phyloP scores from a whole-genome alignment of 2,797 vertebrate genomes.

The Arnoldichthys spilopterus region DNA sequence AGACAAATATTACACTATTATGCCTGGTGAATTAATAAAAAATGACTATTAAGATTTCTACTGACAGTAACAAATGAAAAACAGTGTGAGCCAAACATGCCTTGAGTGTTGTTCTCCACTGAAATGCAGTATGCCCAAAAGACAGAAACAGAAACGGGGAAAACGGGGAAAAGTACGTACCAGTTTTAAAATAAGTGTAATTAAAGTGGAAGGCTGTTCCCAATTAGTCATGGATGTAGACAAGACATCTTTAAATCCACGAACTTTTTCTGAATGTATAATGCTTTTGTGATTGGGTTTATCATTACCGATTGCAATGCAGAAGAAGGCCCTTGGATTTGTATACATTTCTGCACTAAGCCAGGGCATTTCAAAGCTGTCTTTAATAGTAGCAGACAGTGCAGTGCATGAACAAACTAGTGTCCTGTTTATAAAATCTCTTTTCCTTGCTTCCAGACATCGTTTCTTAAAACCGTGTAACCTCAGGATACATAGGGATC shows the following conservation, averaged over 20 bases:
- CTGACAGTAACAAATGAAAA: slow-evolving; percentile 34
- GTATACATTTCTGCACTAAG: slow-evolving; percentile 67
- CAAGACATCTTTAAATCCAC: slow-evolving; percentile 61
- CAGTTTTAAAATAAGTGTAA: slow-evolving; percentile 48
- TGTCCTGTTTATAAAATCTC: slow-evolving; percentile 59
- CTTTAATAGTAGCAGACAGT: slow-evolving; percentile 68
- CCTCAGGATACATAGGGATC: neutral
- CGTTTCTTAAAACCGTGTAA: slow-evolving; percentile 24
- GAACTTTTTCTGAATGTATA: slow-evolving; percentile 63
- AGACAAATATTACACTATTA: slow-evolving; percentile 54
- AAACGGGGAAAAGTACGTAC: slow-evolving; percentile 20
- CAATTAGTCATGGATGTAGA: slow-evolving; percentile 50
- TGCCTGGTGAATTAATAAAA: slow-evolving; percentile 61
- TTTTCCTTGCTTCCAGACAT: slow-evolving; percentile 44
- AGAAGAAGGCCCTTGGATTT: slow-evolving; percentile 69
- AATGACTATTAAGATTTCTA: slow-evolving; percentile 60
- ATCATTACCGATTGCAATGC: slow-evolving; percentile 63
- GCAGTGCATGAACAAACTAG: slow-evolving; percentile 69
- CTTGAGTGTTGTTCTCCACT: slow-evolving; percentile 38
- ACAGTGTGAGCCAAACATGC: slow-evolving; percentile 30
- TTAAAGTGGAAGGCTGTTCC: slow-evolving; percentile 49
- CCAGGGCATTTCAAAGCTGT: slow-evolving; percentile 65
- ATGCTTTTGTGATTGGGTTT: slow-evolving; percentile 61
- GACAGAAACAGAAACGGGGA: slow-evolving; percentile 5
- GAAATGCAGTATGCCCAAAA: slow-evolving; percentile 19